These are phyloP conservation scores for Denticeps clupeoides DNA, from an alignment of 2,797 vertebrate species.

Conservation along the genomic window DNA sequence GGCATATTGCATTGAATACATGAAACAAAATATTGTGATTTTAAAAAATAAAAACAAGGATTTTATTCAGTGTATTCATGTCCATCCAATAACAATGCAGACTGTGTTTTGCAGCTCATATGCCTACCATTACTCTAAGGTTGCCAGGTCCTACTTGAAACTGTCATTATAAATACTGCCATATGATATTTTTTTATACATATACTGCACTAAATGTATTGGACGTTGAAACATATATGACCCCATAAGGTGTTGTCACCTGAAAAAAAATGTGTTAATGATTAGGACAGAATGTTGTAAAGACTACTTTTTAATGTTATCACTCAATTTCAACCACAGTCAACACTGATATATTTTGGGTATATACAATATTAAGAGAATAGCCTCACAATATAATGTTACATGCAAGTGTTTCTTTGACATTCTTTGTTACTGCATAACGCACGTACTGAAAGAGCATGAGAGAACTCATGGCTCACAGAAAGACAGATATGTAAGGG, in stretches of 20 bases:
- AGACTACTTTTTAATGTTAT: slow-evolving; percentile 70
- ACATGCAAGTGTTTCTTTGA: slow-evolving; percentile 69
- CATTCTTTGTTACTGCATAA: slow-evolving; percentile 49
- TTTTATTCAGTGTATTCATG: too few relatives aligned
- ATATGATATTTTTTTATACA: too few relatives aligned
- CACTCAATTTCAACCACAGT: slow-evolving; percentile 74
- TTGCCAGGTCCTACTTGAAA: too few relatives aligned
- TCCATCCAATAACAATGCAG: too few relatives aligned
- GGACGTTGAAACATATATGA: too few relatives aligned
- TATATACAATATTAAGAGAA: slow-evolving; percentile 75
- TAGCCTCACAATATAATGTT: slow-evolving; percentile 62
- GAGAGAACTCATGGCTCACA: slow-evolving; percentile 27
- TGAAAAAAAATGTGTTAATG: slow-evolving; percentile 43
- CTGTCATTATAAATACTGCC: too few relatives aligned
- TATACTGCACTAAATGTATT: too few relatives aligned
- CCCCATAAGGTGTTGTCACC: slow-evolving; percentile 21
- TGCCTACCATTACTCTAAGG: too few relatives aligned
- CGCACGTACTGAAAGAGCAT: slow-evolving; percentile 53
- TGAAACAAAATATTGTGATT: too few relatives aligned
- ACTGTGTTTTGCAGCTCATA: too few relatives aligned
- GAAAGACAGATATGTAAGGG: slow-evolving; percentile 36
- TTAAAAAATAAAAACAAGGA: too few relatives aligned
- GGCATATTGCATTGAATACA: too few relatives aligned
- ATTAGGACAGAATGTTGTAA: slow-evolving; percentile 57
- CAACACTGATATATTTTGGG: slow-evolving; percentile 78